Conservation (phyloP, 1,140 invertebrate genomes). For the Dryas iulia region DNA sequence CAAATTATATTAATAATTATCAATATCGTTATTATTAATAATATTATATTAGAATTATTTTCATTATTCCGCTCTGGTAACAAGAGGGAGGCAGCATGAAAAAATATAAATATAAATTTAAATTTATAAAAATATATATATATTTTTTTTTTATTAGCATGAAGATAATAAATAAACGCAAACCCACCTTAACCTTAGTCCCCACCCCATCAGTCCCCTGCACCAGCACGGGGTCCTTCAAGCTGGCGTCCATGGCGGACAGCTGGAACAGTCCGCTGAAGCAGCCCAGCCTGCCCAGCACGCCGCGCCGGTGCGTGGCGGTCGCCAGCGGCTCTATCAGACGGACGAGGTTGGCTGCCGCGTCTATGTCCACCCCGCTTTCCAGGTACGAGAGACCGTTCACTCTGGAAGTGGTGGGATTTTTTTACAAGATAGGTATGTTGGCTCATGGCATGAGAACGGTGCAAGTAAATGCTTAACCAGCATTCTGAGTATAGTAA, state of each 20-base stretch:
- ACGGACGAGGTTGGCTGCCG: conserved; percentile 92
- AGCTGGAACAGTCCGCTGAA: conserved; percentile 97
- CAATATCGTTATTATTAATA: no score
- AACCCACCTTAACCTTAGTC: conserved; percentile 92
- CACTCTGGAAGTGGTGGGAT: conserved; percentile 47
- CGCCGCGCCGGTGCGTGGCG: conserved; percentile 86
- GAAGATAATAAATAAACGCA: no score
- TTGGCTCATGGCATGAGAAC: no score
- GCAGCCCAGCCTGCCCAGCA: conserved; percentile 91
- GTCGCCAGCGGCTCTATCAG: conserved; percentile 90
- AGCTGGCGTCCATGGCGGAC: conserved; percentile 79
- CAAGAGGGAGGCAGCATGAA: no score
- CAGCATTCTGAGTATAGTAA: no score
- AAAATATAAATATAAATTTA: no score
- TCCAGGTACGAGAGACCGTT: conserved; percentile 91
- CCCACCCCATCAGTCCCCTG: conserved; percentile 97
- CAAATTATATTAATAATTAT: no score
- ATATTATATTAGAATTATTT: no score
- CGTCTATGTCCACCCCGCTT: conserved; percentile 96
- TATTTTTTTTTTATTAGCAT: no score
- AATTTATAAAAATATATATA: no score
- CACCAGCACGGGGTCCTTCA: conserved; percentile 92
- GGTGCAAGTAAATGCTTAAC: no score
- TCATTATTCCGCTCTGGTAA: no score
- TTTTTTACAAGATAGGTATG: background rate